Conservation (phyloP, 2,888 invertebrate species). For the Physocephala rufipes region DNA sequence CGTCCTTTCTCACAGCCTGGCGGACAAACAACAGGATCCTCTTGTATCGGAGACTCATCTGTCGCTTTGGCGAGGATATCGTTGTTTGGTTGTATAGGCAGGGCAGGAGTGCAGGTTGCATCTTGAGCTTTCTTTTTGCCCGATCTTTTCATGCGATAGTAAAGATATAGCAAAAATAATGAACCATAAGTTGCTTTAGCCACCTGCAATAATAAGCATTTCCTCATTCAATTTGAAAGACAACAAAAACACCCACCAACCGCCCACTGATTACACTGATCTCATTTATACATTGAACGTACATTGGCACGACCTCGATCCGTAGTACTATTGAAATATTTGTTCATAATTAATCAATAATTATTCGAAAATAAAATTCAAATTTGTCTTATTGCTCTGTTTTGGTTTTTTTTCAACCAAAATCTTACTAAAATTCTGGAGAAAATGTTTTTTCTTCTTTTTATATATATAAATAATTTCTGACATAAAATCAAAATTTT, state of each 20-base stretch:
- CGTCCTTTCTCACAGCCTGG: background rate
- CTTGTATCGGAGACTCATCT: background rate
- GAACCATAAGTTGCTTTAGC: constrained; percentile 18
- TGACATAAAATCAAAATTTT: too few species aligned
- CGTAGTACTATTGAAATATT: constrained; percentile 51
- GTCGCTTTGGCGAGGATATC: background rate
- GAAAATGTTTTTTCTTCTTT: too few species aligned
- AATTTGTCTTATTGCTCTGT: too few species aligned
- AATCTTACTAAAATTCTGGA: too few species aligned
- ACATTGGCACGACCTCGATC: constrained; percentile 55
- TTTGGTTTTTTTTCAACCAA: too few species aligned
- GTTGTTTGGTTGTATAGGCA: background rate
- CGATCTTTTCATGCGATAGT: constrained; percentile 13
- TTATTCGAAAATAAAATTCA: too few species aligned
- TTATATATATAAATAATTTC: too few species aligned
- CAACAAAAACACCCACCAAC: background rate
- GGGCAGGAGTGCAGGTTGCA: background rate
- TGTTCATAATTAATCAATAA: constrained; percentile 6
- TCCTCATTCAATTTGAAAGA: too few species aligned
- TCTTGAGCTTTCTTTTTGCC: background rate
- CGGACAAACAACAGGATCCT: background rate
- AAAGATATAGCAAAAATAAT: constrained; percentile 13
- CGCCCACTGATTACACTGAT: background rate
- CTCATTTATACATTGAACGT: constrained; percentile 42
- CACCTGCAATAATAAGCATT: constrained; percentile 11